phyloP scores from a whole-genome alignment of 2,113 vertebrate genomes.

The Puffinus mauretanicus region DNA sequence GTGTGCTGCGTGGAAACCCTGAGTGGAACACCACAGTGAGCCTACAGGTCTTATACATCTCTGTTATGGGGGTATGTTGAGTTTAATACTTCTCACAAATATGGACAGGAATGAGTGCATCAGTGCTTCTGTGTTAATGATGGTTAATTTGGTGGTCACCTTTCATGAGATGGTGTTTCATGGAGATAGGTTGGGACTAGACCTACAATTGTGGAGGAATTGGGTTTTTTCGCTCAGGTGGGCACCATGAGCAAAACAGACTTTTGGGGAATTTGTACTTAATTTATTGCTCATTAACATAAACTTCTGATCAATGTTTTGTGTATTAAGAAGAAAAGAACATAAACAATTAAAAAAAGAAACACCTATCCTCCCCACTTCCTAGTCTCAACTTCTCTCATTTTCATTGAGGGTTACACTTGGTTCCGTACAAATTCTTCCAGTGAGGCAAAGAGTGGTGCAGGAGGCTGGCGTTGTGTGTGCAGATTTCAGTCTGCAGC shows the following conservation, averaged over 20 bases:
- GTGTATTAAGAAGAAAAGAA: neutral
- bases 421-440: neutral
- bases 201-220: neutral
- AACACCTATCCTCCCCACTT: neutral
- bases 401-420: neutral
- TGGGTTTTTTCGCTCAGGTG: neutral
- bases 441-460: neutral
- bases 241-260: neutral
- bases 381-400: neutral
- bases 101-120: neutral
- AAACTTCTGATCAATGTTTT: neutral
- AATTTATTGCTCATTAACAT: neutral
- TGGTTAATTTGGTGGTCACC: neutral
- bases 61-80: neutral
- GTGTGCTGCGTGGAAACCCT: neutral
- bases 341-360: neutral
- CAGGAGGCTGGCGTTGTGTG: neutral
- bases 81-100: neutral
- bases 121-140: neutral
- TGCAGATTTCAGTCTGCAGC: neutral
- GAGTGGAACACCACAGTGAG: neutral
- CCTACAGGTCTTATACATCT: neutral
- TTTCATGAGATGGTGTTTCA: neutral
- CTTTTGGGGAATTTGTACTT: neutral
- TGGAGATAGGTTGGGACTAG: neutral